Conservation (phyloP, 2,888 invertebrate genomes). For the Chironomus tentans region DNA sequence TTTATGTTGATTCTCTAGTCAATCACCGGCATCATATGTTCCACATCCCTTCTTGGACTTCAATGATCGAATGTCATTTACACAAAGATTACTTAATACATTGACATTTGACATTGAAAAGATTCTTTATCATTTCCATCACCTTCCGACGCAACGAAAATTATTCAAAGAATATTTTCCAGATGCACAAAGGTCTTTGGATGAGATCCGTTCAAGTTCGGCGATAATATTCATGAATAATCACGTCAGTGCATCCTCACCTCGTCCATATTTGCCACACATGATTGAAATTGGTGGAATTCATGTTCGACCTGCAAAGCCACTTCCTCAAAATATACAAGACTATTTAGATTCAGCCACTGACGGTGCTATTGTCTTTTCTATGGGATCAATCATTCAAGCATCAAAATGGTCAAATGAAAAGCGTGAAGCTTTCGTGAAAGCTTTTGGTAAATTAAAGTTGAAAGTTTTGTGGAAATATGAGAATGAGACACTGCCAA, state of each 20-base stretch:
- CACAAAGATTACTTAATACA: constrained; percentile 5
- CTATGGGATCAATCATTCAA: constrained; percentile 20
- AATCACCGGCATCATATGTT: constrained; percentile 1
- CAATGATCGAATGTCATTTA: constrained; percentile 13
- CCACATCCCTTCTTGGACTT: constrained; percentile 8
- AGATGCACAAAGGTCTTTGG: neutral
- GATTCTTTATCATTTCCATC: neutral
- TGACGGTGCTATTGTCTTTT: neutral
- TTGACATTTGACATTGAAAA: neutral
- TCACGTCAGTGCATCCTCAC: neutral
- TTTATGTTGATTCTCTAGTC: no score
- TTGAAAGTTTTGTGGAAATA: constrained; percentile 30
- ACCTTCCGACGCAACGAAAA: neutral
- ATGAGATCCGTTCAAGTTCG: neutral
- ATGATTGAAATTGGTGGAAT: constrained; percentile 15
- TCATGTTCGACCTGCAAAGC: neutral
- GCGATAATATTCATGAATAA: neutral
- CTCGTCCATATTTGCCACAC: neutral
- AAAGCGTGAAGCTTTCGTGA: constrained; percentile 14
- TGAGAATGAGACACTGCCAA: constrained; percentile 26
- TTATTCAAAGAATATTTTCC: neutral
- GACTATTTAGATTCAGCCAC: neutral
- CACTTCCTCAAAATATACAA: neutral
- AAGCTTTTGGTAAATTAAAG: constrained; percentile 8
- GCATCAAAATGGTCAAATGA: neutral